Conservation (phyloP, 2,113 vertebrate genomes). For the Formicarius rufipectus region DNA sequence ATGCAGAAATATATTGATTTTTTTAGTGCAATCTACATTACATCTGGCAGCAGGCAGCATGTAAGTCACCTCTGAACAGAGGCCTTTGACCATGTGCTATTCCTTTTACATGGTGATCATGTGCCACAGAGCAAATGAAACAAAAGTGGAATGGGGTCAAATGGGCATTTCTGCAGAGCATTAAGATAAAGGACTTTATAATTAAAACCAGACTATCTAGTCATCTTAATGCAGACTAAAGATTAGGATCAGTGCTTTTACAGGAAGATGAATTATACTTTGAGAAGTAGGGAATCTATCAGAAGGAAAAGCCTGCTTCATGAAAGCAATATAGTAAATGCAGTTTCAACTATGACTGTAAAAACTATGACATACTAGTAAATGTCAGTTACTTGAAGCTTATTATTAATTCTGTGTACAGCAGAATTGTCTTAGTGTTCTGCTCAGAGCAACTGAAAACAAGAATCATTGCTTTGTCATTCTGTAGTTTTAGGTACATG, state of each 20-base stretch:
- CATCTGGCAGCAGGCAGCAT: neutral
- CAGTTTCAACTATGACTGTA: neutral
- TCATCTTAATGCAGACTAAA: neutral
- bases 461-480: neutral
- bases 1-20: conserved; percentile 15
- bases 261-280: conserved; percentile 13
- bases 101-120: neutral
- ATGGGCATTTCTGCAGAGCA: neutral
- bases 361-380: conserved; percentile 1
- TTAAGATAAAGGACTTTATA: conserved; percentile 14
- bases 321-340: conserved; percentile 25
- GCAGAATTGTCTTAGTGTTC: neutral
- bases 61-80: neutral
- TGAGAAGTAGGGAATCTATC: conserved; percentile 13
- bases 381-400: conserved; percentile 17
- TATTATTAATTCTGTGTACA: conserved; percentile 1
- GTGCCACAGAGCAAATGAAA: neutral
- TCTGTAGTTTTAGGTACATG: neutral
- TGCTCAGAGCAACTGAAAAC: neutral
- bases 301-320: conserved; percentile 4
- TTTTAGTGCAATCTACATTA: neutral
- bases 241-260: conserved; percentile 27
- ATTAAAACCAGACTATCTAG: conserved; percentile 46
- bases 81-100: neutral
- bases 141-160: conserved; percentile 11